phyloP scores from a whole-genome alignment of 2,113 vertebrate species.

The Anguilla japonica region DNA sequence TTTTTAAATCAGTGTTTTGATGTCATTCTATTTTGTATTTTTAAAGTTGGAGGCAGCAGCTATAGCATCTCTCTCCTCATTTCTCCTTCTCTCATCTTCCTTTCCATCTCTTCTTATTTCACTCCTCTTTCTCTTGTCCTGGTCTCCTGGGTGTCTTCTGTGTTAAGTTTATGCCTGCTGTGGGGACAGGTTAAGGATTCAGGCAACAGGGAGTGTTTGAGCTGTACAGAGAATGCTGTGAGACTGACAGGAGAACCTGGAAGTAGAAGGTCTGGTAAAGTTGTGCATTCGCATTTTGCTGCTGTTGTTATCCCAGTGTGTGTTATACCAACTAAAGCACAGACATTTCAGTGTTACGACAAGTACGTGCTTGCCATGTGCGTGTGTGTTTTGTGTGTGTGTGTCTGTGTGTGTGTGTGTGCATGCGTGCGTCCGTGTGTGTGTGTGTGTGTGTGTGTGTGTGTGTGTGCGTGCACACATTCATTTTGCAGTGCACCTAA shows the following conservation, averaged over 20 bases:
- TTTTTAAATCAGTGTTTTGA: no score
- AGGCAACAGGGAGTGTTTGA: background rate
- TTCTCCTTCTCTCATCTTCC: no score
- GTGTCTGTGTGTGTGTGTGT: background rate
- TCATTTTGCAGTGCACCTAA: background rate
- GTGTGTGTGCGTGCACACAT: background rate
- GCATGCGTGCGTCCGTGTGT: background rate
- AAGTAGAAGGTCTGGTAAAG: background rate
- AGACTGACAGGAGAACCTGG: background rate
- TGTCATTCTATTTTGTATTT: no score
- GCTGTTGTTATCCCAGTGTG: background rate
- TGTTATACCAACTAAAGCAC: background rate
- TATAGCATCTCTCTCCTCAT: background rate
- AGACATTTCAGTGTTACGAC: background rate
- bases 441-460: background rate
- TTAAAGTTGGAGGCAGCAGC: no score
- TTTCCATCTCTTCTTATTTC: no score
- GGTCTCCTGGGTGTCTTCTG: no score
- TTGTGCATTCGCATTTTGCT: background rate
- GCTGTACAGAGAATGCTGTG: background rate
- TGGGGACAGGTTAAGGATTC: conserved; percentile 58
- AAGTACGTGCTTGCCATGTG: background rate
- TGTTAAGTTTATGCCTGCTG: background rate
- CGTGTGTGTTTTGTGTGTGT: background rate
- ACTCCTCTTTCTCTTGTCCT: no score